Evolutionary conservation across 1,140 invertebrate genomes (phyloP).

Genomic region (Euwallacea similis): DNA sequence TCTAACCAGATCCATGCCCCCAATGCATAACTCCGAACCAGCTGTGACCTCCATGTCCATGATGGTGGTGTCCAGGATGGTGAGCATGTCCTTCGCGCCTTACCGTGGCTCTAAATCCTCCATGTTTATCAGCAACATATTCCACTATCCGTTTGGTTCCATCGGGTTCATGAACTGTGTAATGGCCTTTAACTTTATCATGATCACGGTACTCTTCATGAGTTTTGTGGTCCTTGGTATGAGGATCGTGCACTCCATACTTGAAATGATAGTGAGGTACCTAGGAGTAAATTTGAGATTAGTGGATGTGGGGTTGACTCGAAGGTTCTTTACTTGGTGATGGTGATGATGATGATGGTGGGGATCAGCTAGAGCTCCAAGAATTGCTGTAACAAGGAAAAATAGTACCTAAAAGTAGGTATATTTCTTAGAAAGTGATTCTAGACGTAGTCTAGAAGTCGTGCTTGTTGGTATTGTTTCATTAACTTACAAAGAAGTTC

Average conservation of each 20-base stretch:
- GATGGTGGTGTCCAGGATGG: slow-evolving; percentile 29
- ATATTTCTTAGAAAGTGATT: too few species aligned
- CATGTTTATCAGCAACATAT: slow-evolving; percentile 53
- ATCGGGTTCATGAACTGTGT: slow-evolving; percentile 54
- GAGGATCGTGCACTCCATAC: slow-evolving; percentile 56
- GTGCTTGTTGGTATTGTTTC: too few species aligned
- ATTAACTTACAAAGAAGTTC: too few species aligned
- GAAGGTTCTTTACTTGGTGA: too few species aligned
- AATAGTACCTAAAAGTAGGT: too few species aligned
- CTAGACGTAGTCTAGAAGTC: too few species aligned
- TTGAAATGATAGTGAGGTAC: slow-evolving; percentile 53
- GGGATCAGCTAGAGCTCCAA: too few species aligned
- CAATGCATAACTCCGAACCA: slow-evolving; percentile 41
- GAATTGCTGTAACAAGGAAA: too few species aligned
- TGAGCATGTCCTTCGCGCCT: slow-evolving; percentile 41
- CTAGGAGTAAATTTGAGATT: not conserved
- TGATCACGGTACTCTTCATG: slow-evolving; percentile 57
- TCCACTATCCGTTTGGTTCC: slow-evolving; percentile 55
- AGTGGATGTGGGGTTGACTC: too few species aligned
- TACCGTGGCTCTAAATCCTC: slow-evolving; percentile 49
- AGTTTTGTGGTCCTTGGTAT: slow-evolving; percentile 56
- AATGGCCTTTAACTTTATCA: slow-evolving; percentile 54
- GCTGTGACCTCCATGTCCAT: slow-evolving; percentile 25
- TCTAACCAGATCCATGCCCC: slow-evolving; percentile 9
- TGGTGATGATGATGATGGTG: too few species aligned